Percentiles rank a stretch among this genome's conserved stretches.
These are phyloP conservation scores for Euplagia quadripunctaria DNA, from an alignment of 2,888 invertebrate genomes.

Conservation along the genomic window DNA sequence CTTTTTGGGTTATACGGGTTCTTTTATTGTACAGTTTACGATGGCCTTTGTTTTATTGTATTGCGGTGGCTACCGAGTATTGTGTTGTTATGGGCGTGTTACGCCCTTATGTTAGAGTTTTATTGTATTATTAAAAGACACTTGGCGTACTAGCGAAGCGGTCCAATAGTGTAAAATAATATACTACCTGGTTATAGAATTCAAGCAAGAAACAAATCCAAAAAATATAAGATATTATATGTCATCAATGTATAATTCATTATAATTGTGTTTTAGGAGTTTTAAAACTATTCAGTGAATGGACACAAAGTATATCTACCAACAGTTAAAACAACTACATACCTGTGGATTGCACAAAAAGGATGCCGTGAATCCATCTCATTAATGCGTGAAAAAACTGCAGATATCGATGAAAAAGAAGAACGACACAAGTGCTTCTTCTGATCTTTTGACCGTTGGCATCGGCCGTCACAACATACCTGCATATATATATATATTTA, in stretches of 20 bases:
- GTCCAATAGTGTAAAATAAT: not conserved
- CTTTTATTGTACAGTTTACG: constrained; percentile 38
- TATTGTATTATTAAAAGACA: constrained; percentile 11
- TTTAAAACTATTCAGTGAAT: no score
- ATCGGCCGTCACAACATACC: not conserved
- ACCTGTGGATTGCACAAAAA: no score
- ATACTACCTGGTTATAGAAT: not conserved
- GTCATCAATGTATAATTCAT: no score
- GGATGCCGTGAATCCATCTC: no score
- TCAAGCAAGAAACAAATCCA: not conserved
- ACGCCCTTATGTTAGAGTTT: constrained; percentile 9
- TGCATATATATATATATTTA: not conserved
- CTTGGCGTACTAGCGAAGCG: not conserved
- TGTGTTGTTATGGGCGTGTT: constrained; percentile 17
- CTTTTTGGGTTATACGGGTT: constrained; percentile 43
- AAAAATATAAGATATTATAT: not conserved
- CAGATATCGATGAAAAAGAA: not conserved
- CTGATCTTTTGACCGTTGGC: not conserved
- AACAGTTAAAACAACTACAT: no score
- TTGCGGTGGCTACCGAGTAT: constrained; percentile 20
- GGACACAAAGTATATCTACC: no score
- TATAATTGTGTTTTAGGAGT: no score
- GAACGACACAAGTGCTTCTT: not conserved
- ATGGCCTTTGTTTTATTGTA: constrained; percentile 19
- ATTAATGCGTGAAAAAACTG: no score